Conservation (phyloP, 2,113 vertebrate species). For the Daboia siamensis region DNA sequence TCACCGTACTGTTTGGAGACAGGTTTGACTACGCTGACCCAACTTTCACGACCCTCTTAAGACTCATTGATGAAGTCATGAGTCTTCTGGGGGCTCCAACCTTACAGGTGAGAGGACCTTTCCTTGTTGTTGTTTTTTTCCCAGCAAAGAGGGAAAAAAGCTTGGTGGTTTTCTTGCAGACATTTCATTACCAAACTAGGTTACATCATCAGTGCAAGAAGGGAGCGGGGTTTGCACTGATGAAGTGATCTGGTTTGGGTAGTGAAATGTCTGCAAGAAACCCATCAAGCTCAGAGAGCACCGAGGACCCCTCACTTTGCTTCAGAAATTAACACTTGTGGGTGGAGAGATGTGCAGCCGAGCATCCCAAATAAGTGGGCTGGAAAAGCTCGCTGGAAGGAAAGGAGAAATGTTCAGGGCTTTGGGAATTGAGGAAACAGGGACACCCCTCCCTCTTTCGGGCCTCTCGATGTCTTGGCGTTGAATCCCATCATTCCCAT, state of each 20-base stretch:
- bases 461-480: background rate
- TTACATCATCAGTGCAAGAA: too few species aligned
- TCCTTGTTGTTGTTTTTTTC: background rate
- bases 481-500: background rate
- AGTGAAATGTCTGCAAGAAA: too few species aligned
- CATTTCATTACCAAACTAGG: too few species aligned
- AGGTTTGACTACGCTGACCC: constrained; percentile 64
- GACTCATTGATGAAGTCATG: constrained; percentile 62
- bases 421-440: background rate
- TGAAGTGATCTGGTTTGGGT: too few species aligned
- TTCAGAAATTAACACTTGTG: background rate
- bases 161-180: too few species aligned
- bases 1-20: constrained; percentile 57
- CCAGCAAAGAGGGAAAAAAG: background rate
- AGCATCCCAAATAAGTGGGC: background rate
- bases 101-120: constrained; percentile 53
- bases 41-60: constrained; percentile 49
- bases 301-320: background rate
- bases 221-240: too few species aligned
- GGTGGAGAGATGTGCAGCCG: background rate
- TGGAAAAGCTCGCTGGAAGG: background rate
- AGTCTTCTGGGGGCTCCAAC: constrained; percentile 48
- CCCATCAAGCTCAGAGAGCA: too few species aligned
- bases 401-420: background rate
- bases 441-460: background rate